These are phyloP conservation scores for Rhopalosiphum padi DNA, from an alignment of 1,140 invertebrate genomes.

Conservation along the genomic window DNA sequence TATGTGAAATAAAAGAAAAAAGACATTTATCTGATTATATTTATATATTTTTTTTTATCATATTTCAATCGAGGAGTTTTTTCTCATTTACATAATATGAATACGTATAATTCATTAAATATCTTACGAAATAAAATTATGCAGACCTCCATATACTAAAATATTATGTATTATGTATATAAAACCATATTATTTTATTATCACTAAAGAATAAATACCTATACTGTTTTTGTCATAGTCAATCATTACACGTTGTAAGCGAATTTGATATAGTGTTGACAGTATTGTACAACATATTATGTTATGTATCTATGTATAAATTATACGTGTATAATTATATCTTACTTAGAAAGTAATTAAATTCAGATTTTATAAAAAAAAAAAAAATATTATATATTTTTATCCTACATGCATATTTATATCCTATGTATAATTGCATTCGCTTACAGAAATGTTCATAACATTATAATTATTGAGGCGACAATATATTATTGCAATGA, in stretches of 20 bases:
- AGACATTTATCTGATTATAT: background rate
- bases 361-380: background rate
- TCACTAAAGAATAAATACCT: background rate
- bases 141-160: background rate
- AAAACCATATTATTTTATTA: background rate
- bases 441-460: background rate
- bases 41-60: background rate
- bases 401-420: too few relatives aligned
- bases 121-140: background rate
- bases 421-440: too few relatives aligned
- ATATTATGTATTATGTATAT: background rate
- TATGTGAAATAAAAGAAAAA: background rate
- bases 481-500: background rate
- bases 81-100: background rate
- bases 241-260: too few relatives aligned
- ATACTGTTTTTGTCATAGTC: background rate
- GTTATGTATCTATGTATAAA: background rate
- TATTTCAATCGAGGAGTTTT: background rate
- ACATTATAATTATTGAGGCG: background rate
- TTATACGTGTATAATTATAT: background rate
- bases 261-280: background rate
- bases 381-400: too few relatives aligned
- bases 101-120: background rate
- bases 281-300: background rate
- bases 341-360: background rate